phyloP scores from a whole-genome alignment of 2,797 vertebrate genomes.

The Pipistrellus pipistrellus region DNA sequence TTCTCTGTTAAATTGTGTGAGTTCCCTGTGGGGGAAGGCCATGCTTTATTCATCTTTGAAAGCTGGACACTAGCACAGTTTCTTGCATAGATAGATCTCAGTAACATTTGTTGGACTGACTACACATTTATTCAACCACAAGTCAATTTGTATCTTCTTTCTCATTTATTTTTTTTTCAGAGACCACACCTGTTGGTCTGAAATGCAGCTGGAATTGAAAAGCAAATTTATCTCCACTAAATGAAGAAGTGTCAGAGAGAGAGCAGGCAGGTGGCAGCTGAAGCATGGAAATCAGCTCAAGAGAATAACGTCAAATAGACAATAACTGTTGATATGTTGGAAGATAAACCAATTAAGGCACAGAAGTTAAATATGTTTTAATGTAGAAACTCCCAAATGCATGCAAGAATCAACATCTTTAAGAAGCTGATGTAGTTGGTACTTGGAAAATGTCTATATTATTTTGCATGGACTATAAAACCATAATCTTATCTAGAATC shows the following conservation, averaged over 20 bases:
- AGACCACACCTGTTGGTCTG: conserved; percentile 8
- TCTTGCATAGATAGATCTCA: background rate
- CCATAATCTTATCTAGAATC: background rate
- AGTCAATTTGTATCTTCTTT: background rate
- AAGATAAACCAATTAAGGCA: background rate
- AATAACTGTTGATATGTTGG: background rate
- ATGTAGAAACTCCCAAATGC: background rate
- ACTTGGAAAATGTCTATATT: background rate
- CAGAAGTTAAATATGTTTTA: background rate
- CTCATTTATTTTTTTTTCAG: conserved; percentile 32
- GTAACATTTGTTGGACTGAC: background rate
- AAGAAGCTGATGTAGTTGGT: background rate
- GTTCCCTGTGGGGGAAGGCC: background rate
- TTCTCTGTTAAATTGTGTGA: background rate
- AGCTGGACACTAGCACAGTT: background rate
- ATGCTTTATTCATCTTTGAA: background rate
- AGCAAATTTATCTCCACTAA: conserved; percentile 1
- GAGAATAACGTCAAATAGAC: background rate
- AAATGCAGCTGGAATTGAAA: background rate
- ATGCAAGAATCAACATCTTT: background rate
- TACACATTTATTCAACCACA: conserved; percentile 16
- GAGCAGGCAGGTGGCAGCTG: background rate
- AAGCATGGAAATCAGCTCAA: background rate
- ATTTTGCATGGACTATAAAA: background rate
- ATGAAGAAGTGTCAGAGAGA: background rate